Evolutionary conservation across 2,888 invertebrate genomes (phyloP), one percentile per base, ranked within the genome.

Genomic region (Luperina nickerlii): DNA sequence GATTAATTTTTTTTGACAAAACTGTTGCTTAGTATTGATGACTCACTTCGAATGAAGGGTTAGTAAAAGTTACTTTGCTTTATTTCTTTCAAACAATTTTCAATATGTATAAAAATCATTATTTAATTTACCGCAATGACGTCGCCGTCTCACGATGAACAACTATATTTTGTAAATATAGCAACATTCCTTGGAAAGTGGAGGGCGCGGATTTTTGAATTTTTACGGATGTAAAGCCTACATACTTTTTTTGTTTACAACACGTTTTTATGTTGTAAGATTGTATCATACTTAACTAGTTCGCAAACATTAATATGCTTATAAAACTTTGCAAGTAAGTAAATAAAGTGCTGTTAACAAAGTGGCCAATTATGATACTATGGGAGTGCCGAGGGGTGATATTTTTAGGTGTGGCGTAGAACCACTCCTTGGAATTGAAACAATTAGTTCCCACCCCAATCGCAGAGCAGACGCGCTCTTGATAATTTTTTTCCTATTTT

Each of bases 371-470:
- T 78, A 83, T 74, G 82, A 78, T 72, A 73, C 48, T 74, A 88
- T 83, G 92, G 95, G 95, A 92, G 95, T 92, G 95, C 90, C 95
- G 89, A 89, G 90, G 92, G 92, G 91, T 92, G 92, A 92, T 92
- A 92, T 89, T 92, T 85, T 78, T 89, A 95, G 96, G 96, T 95
- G 96, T 92, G 96, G 96, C 95, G 90, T 92, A 63, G 62, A 91
- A 94, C 95, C 96, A 96, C 96, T 95, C 96, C 96, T 95, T 87
- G 87, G 89, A 95, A 95, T 94, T 94, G 91, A 93, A 90, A 93
- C 94, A 95, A 95, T 95, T 95, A 95, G 95, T 94, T 94, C 93
- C 91, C 91, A 91, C 91, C 91, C 88, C 89, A 90, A 89, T 89
- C 89, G 89, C 89, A 91, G 90, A 89, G 87, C 88, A 88, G 92